Evolutionary conservation across 2,888 invertebrate genomes (phyloP).

Genomic region (Eueremaeus valkanovi): DNA sequence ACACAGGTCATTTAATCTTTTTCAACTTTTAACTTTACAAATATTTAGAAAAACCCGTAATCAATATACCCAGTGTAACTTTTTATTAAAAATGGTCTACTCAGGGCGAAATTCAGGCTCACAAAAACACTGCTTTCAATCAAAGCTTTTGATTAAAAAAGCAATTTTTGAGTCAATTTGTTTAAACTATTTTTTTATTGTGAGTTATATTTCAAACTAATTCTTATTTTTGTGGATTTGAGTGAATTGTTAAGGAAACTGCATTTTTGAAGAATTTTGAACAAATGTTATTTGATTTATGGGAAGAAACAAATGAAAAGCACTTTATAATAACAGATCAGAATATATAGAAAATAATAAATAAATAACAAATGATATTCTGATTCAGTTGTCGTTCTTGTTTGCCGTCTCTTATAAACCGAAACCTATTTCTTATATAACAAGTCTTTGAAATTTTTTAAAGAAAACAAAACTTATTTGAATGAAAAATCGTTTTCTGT

Average conservation of each 20-base stretch:
- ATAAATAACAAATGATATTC: constrained; percentile 12
- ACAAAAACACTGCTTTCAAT: no score
- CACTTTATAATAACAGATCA: constrained; percentile 2
- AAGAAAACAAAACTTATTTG: constrained; percentile 7
- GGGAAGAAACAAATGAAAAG: not conserved
- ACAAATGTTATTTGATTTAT: constrained; percentile 13
- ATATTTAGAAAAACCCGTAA: no score
- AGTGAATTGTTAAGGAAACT: not conserved
- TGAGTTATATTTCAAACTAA: no score
- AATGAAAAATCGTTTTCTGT: constrained; percentile 27
- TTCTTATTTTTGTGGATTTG: not conserved
- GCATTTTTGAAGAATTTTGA: not conserved
- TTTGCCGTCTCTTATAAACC: not conserved
- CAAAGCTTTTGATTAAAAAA: no score
- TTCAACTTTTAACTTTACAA: no score
- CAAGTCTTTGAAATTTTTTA: constrained; percentile 7
- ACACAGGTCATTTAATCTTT: no score
- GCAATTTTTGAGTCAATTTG: no score
- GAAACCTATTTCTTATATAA: constrained; percentile 8
- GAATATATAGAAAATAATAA: not conserved
- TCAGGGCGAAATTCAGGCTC: no score
- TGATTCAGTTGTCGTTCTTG: constrained; percentile 7
- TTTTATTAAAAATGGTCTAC: no score
- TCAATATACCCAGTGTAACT: no score
- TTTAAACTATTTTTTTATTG: no score